phyloP scores from a whole-genome alignment of 2,888 invertebrate species.

The Odontocerum albicorne region DNA sequence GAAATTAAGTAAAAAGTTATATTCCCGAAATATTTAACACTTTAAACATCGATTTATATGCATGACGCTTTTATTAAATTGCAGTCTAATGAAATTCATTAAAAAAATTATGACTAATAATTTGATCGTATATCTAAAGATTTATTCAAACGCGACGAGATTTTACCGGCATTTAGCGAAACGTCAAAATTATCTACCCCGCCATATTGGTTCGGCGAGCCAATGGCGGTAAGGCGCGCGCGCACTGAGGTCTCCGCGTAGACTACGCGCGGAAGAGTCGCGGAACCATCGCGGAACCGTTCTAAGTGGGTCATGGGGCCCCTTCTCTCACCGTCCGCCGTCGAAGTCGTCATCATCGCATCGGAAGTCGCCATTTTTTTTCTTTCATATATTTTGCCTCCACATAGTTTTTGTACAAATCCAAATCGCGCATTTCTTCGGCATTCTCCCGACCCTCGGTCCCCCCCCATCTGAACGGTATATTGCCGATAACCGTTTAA shows the following conservation, averaged over 20 bases:
- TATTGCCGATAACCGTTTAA: constrained; percentile 26
- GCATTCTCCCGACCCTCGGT: constrained; percentile 20
- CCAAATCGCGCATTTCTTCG: constrained; percentile 22
- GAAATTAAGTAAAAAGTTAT: too few species aligned
- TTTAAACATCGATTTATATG: too few species aligned
- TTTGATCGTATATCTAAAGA: too few species aligned
- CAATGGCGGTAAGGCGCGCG: constrained; percentile 10
- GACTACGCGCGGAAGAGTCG: constrained; percentile 10
- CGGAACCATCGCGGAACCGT: constrained; percentile 11
- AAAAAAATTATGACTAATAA: too few species aligned
- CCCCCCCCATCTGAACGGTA: too few species aligned
- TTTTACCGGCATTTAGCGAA: constrained; percentile 15
- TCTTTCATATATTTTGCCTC: too few species aligned
- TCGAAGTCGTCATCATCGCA: too few species aligned
- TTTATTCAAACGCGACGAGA: constrained; percentile 1
- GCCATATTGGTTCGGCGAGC: constrained; percentile 9
- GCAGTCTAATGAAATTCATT: too few species aligned
- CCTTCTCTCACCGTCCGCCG: too few species aligned
- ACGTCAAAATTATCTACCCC: not conserved
- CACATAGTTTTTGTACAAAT: constrained; percentile 25
- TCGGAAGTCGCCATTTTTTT: constrained; percentile 19
- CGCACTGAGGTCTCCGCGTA: constrained; percentile 1
- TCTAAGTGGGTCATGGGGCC: constrained; percentile 16
- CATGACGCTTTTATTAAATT: too few species aligned
- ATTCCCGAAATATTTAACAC: too few species aligned